phyloP scores from a whole-genome alignment of 2,888 invertebrate genomes.

The Callyntrura sp. region DNA sequence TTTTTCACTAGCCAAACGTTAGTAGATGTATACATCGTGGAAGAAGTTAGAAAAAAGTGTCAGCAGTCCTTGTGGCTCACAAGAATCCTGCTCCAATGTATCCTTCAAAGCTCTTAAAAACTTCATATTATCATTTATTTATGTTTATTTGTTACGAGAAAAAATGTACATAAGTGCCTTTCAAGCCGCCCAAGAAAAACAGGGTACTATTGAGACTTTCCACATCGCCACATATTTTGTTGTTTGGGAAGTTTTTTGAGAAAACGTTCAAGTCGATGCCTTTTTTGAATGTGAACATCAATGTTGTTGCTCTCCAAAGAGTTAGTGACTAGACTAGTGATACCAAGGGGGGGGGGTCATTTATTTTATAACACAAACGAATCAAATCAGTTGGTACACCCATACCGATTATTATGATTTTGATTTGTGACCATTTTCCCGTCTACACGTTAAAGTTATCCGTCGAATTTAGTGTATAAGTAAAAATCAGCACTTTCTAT shows the following conservation, averaged over 20 bases:
- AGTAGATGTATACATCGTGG: constrained; percentile 51
- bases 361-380: not conserved
- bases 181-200: not conserved
- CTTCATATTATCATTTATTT: constrained; percentile 16
- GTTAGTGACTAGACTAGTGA: not conserved
- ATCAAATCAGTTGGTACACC: constrained; percentile 53
- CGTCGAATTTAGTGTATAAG: not conserved
- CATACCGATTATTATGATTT: constrained; percentile 76
- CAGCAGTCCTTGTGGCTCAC: constrained; percentile 57
- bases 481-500: not conserved
- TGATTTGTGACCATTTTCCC: constrained; percentile 73
- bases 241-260: too few species aligned
- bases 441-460: constrained; percentile 51
- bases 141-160: too few species aligned
- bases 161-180: not conserved
- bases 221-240: too few species aligned
- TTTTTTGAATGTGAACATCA: not conserved
- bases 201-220: too few species aligned
- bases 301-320: not conserved
- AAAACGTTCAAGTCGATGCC: too few species aligned
- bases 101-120: constrained; percentile 62
- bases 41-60: constrained; percentile 46
- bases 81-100: constrained; percentile 62
- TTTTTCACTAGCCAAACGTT: not conserved
- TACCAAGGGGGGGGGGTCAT: too few species aligned